Evolutionary conservation across 2,888 invertebrate species (phyloP).

Genomic region (Diadegma fenestrale): DNA sequence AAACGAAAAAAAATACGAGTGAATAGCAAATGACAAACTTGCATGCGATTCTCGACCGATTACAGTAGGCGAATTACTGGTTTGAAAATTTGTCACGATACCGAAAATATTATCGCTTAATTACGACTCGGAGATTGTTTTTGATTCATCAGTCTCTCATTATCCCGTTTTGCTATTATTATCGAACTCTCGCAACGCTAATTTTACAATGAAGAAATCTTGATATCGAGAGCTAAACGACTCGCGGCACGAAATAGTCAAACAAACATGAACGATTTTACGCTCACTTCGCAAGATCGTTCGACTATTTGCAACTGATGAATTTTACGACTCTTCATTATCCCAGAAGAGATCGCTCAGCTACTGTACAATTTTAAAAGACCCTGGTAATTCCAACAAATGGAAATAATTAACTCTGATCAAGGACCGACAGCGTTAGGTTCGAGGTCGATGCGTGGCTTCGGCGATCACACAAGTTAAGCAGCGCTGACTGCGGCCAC

Average conservation of each 20-base stretch:
- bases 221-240: neutral
- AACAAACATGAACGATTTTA: neutral
- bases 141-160: too few relatives aligned
- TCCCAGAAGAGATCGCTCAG: neutral
- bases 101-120: conserved; percentile 17
- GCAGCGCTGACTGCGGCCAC: too few relatives aligned
- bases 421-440: too few relatives aligned
- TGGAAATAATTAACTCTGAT: neutral
- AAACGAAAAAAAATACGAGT: conserved; percentile 13
- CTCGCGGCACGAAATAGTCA: neutral
- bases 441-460: too few relatives aligned
- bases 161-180: neutral
- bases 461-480: too few relatives aligned
- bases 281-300: neutral
- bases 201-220: neutral
- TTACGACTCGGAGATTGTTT: neutral
- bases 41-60: conserved; percentile 23
- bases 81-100: conserved; percentile 51
- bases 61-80: conserved; percentile 30
- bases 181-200: neutral
- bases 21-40: conserved; percentile 53
- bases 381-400: too few relatives aligned
- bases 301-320: neutral
- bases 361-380: neutral
- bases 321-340: neutral